Evolutionary conservation across 2,888 invertebrate species (phyloP).

Genomic region (Caenorhabditis imperialis): DNA sequence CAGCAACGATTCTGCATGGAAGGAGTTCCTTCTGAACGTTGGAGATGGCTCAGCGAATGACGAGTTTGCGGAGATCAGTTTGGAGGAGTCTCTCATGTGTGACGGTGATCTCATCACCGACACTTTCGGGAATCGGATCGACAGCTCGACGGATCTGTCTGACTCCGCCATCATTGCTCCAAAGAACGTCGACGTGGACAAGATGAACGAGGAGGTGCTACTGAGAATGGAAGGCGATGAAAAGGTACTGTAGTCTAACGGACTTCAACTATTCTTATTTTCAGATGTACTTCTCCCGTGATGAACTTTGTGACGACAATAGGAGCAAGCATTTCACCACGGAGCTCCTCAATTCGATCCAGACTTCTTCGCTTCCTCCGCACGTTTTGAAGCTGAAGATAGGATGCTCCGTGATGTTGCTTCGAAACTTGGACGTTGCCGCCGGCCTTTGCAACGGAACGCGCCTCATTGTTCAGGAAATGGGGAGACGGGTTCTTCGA

Average conservation of each 20-base stretch:
- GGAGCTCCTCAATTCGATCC: not conserved
- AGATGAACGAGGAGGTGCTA: constrained; percentile 11
- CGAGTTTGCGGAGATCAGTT: too few species aligned
- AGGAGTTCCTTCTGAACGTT: constrained; percentile 20
- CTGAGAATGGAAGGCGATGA: not conserved
- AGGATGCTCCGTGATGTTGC: not conserved
- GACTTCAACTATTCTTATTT: not conserved
- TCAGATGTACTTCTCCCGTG: not conserved
- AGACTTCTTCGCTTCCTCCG: not conserved
- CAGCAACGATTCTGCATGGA: constrained; percentile 2
- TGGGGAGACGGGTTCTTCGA: constrained; percentile 1
- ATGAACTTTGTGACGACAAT: not conserved
- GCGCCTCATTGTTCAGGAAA: not conserved
- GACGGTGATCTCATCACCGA: not conserved
- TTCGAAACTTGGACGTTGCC: not conserved
- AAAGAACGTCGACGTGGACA: constrained; percentile 6
- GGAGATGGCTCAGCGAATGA: constrained; percentile 9
- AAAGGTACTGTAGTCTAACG: too few species aligned
- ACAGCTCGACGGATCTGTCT: constrained; percentile 2
- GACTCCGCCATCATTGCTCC: constrained; percentile 8
- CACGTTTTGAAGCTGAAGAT: not conserved
- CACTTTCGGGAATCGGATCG: not conserved
- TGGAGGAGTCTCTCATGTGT: too few species aligned
- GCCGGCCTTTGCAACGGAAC: constrained; percentile 8
- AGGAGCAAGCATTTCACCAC: not conserved